Conservation (phyloP, 2,113 vertebrate genomes). For the Dendropsophus ebraccatus region DNA sequence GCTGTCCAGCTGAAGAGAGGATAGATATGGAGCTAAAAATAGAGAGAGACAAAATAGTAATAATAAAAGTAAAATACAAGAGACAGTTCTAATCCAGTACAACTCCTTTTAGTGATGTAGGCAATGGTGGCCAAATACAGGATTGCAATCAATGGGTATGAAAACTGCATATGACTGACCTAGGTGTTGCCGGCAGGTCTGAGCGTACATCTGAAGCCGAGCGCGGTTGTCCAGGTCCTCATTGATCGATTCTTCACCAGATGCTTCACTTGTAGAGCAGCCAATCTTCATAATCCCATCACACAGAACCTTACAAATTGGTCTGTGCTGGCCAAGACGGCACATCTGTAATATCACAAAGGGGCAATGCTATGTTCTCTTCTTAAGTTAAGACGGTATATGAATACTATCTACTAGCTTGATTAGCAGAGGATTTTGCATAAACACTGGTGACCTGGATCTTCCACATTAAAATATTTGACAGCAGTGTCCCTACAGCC, state of each 20-base stretch:
- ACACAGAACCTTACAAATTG: slow-evolving; percentile 90
- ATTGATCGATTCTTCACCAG: slow-evolving; percentile 83
- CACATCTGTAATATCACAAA: slow-evolving; percentile 79
- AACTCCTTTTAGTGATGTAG: too few relatives aligned
- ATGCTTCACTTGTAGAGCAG: slow-evolving; percentile 74
- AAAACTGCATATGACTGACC: slow-evolving; percentile 71
- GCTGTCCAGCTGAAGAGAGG: slow-evolving; percentile 87
- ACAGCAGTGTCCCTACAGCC: too few relatives aligned
- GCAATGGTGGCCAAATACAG: too few relatives aligned
- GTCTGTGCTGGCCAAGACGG: slow-evolving; percentile 93
- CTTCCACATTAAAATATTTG: too few relatives aligned
- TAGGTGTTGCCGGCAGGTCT: slow-evolving; percentile 90
- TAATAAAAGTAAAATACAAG: not conserved
- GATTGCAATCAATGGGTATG: too few relatives aligned
- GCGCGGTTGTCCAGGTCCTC: slow-evolving; percentile 91
- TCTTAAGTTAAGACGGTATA: not conserved
- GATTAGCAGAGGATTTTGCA: too few relatives aligned
- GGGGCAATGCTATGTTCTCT: not conserved
- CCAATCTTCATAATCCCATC: slow-evolving; percentile 91
- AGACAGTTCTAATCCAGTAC: too few relatives aligned
- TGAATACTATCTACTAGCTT: too few relatives aligned
- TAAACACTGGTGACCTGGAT: too few relatives aligned
- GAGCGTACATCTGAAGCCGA: slow-evolving; percentile 92
- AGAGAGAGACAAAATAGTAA: not conserved
- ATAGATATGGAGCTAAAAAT: slow-evolving; percentile 86